Evolutionary conservation across 1,140 invertebrate genomes (phyloP).

Genomic region (Heliconius hermathena): DNA sequence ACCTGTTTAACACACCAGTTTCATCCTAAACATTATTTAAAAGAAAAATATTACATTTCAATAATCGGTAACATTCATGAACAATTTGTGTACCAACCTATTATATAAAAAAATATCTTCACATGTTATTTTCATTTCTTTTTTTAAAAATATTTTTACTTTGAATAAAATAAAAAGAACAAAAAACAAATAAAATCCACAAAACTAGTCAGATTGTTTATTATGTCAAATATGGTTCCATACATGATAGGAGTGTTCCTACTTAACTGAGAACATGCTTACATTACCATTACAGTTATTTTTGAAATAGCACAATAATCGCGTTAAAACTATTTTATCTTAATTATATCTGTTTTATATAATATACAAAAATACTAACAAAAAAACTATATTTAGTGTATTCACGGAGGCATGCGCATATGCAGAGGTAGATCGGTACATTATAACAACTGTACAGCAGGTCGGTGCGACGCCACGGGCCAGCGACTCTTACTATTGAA

Average conservation of each 20-base stretch:
- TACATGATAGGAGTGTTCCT: conserved; percentile 68
- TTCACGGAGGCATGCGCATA: conserved; percentile 69
- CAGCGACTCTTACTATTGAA: too few species aligned
- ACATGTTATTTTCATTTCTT: too few species aligned
- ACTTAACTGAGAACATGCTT: conserved; percentile 67
- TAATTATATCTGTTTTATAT: conserved; percentile 62
- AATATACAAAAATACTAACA: conserved; percentile 72
- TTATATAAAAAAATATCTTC: too few species aligned
- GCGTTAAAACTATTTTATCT: conserved; percentile 71
- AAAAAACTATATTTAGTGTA: conserved; percentile 73
- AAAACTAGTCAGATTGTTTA: conserved; percentile 72
- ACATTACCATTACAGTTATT: conserved; percentile 51
- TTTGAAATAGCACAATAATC: conserved; percentile 56
- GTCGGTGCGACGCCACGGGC: conserved; percentile 10
- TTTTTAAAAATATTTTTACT: too few species aligned
- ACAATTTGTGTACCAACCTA: too few species aligned
- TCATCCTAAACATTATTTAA: too few species aligned
- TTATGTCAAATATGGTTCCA: conserved; percentile 68
- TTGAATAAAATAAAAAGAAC: not conserved
- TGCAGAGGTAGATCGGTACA: conserved; percentile 76
- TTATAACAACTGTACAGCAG: conserved; percentile 53
- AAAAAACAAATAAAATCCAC: conserved; percentile 1
- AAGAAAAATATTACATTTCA: too few species aligned
- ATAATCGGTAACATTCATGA: too few species aligned
- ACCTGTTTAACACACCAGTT: too few species aligned